Conservation (phyloP, 2,888 invertebrate species). For the Crematogaster levior region DNA sequence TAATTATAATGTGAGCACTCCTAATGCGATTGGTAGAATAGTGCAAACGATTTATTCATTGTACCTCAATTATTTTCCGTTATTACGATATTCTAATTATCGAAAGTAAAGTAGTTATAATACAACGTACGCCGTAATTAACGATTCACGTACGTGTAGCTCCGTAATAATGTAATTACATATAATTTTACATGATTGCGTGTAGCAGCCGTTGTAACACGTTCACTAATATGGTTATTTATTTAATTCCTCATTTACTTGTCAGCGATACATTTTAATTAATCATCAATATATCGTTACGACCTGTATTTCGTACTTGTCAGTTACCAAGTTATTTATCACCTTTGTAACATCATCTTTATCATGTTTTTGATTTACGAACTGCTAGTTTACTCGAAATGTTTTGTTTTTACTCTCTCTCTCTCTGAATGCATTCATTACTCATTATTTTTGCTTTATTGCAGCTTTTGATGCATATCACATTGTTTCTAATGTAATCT, state of each 20-base stretch:
- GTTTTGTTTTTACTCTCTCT: not conserved
- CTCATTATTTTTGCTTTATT: not conserved
- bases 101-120: constrained; percentile 6
- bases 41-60: not conserved
- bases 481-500: constrained; percentile 26
- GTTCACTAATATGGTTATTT: constrained; percentile 2
- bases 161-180: constrained; percentile 30
- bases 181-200: constrained; percentile 31
- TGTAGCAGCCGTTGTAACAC: constrained; percentile 1
- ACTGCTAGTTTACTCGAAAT: not conserved
- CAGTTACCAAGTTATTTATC: constrained; percentile 1
- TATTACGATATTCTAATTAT: constrained; percentile 28
- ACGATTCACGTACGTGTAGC: constrained; percentile 8
- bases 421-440: not conserved
- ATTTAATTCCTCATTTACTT: constrained; percentile 33
- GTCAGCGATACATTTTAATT: constrained; percentile 30
- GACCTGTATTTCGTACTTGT: not conserved
- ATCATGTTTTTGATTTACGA: not conserved
- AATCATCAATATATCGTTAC: constrained; percentile 12
- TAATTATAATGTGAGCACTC: not conserved
- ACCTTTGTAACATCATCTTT: not conserved
- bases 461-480: not conserved
- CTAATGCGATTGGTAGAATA: not conserved
- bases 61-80: not conserved
- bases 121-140: constrained; percentile 20